A percentile compares a stretch with the other conserved stretches of the same genome.
phyloP scores from a whole-genome alignment of 2,888 invertebrate genomes.

The Spicauda simplicius region DNA sequence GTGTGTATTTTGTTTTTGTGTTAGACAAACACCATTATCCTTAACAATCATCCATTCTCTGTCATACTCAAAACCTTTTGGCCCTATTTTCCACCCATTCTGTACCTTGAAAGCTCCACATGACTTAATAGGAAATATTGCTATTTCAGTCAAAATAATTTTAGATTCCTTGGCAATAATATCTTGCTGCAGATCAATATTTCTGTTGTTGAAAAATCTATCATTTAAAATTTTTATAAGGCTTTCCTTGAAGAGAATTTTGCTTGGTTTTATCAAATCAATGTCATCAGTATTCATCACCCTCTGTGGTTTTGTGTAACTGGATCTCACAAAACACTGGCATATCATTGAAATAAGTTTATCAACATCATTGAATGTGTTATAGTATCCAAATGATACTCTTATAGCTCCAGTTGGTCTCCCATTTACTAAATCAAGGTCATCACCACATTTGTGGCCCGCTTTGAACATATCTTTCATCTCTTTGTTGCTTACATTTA shows the following conservation, averaged over 20 bases:
- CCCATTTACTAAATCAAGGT: constrained; percentile 93
- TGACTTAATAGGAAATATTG: constrained; percentile 95
- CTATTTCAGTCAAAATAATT: constrained; percentile 62
- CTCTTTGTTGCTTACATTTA: constrained; percentile 88
- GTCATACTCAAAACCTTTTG: constrained; percentile 93
- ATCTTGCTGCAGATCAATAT: constrained; percentile 34
- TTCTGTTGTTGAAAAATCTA: constrained; percentile 45
- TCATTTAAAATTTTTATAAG: constrained; percentile 47
- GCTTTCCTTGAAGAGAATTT: constrained; percentile 46
- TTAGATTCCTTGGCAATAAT: constrained; percentile 45
- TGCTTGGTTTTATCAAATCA: constrained; percentile 28
- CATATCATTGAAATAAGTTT: constrained; percentile 89
- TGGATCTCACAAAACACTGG: constrained; percentile 87
- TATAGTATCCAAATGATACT: constrained; percentile 97
- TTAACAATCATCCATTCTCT: constrained; percentile 97
- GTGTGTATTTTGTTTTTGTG: constrained; percentile 92
- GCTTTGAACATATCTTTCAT: constrained; percentile 91
- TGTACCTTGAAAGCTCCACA: constrained; percentile 91
- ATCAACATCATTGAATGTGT: constrained; percentile 89
- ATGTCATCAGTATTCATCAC: constrained; percentile 41
- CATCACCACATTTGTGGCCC: constrained; percentile 97
- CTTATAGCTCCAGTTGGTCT: constrained; percentile 96
- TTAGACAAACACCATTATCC: constrained; percentile 91
- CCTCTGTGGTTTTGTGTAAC: constrained; percentile 62
- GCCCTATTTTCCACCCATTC: constrained; percentile 88